Evolutionary conservation across 1,140 invertebrate species (phyloP).

Genomic region (Drosophila equinoxialis): DNA sequence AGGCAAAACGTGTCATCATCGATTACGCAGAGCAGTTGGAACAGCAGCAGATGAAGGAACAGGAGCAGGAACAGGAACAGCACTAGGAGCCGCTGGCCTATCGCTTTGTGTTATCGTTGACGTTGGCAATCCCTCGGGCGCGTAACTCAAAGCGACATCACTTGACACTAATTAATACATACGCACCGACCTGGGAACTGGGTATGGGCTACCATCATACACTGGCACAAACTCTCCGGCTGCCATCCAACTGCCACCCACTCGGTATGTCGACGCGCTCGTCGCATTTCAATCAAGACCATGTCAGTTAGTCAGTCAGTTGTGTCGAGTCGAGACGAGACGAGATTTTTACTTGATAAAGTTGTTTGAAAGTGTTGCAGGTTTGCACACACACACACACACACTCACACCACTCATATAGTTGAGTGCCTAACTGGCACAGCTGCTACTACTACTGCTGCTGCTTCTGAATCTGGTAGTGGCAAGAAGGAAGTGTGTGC

Average conservation of each 20-base stretch:
- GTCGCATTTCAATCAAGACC: conserved; percentile 79
- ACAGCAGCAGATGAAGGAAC: background rate
- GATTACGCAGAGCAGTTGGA: conserved; percentile 54
- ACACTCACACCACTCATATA: conserved; percentile 39
- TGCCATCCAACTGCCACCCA: conserved; percentile 58
- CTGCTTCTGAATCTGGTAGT: conserved; percentile 45
- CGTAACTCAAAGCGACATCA: conserved; percentile 81
- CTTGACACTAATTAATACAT: conserved; percentile 82
- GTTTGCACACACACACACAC: conserved; percentile 34
- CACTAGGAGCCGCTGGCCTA: conserved; percentile 35
- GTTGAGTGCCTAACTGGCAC: conserved; percentile 73
- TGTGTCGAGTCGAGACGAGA: conserved; percentile 27
- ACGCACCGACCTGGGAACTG: conserved; percentile 56
- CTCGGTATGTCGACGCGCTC: conserved; percentile 64
- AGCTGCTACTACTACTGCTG: conserved; percentile 40
- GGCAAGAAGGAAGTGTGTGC: conserved; percentile 24
- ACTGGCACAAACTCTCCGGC: conserved; percentile 5
- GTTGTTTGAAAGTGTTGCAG: conserved; percentile 79
- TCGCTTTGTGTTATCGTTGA: conserved; percentile 74
- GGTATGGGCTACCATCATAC: conserved; percentile 8
- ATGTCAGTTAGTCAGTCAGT: conserved; percentile 63
- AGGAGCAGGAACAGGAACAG: conserved; percentile 8
- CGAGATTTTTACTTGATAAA: conserved; percentile 71
- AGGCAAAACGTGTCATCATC: conserved; percentile 80
- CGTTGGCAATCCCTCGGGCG: conserved; percentile 64